Base-by-base conservation (phyloP, 2,888 invertebrate species). In the Eupithecia abbreviata region DNA sequence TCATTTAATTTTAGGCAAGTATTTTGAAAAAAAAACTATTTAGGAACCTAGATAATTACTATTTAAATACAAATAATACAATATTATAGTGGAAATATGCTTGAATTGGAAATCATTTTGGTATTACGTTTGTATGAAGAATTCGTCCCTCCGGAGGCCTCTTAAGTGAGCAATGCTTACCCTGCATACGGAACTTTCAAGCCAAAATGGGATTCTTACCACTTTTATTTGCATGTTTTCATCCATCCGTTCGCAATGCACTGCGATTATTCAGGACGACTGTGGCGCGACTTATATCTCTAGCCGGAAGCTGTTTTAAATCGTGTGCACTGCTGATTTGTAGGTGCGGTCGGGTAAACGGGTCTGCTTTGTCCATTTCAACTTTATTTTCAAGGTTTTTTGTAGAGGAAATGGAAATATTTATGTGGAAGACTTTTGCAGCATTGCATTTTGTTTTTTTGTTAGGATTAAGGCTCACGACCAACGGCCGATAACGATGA, bases 271-370 rank as follows among this genome's bases (percentile, higher is more conserved):
- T 91, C 88, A 87, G 62, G 62, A 47, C 47, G 12, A 43, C 68
- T 45, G 68, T 68, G 84, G 84, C 85, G 68, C 86, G 88, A 88
- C 89, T 84, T 91, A 89, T 90, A 89, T 86, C 85, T 81, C 84
- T 86, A 84, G 85, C 86, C 86, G 79, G 84, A 81, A 88, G 89
- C 87, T 86, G 85, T 87, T 88, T 90, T 91, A 91, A 91, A 91
- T 91, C 90, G 91, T 90, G 89, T 85, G 85, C 83, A 84, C 82
- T 81, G 80, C 83, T 87, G 77, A 78, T 78, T 78, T 78, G 77
- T 75, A 73, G 77, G 41, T 75, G 77, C 51, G 77, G 77, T 78
- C 67, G 43, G 18, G 65, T 72, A 49, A 65, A 73, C 49, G 77
- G 58, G 67, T 71, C 77, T 74, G 15, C 70, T 74, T 73, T 67